phyloP scores from a whole-genome alignment of 2,888 invertebrate genomes.

The Emesis furor region DNA sequence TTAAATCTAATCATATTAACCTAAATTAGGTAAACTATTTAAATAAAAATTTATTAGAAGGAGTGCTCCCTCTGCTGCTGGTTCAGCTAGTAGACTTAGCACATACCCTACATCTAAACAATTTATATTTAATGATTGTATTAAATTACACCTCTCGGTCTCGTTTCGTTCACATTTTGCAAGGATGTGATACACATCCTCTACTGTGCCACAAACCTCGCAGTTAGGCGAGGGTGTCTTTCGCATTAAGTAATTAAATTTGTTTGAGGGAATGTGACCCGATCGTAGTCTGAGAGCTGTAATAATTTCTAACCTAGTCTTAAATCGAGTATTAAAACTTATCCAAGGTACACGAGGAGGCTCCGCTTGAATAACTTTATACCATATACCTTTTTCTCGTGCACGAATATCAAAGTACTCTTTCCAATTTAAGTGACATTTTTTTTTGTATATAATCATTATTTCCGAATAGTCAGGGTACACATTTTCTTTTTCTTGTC shows the following conservation, averaged over 20 bases:
- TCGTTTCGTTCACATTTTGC: neutral
- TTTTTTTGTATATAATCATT: neutral
- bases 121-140: neutral
- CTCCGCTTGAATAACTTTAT: slow-evolving; percentile 1
- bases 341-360: slow-evolving; percentile 8
- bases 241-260: neutral
- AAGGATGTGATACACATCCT: neutral
- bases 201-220: neutral
- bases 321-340: neutral
- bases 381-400: neutral
- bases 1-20: too few relatives aligned
- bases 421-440: neutral
- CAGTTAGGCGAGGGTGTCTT: neutral
- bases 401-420: neutral
- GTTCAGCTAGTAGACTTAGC: neutral
- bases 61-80: neutral
- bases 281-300: neutral
- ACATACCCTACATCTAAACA: neutral
- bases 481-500: neutral
- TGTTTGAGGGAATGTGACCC: neutral
- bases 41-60: too few relatives aligned
- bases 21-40: too few relatives aligned
- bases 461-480: neutral
- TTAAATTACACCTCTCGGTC: neutral
- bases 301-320: neutral